Evolutionary conservation across 2,113 vertebrate species (phyloP), one percentile per base, ranked within the genome.

Genomic region (Zapus hudsonius): DNA sequence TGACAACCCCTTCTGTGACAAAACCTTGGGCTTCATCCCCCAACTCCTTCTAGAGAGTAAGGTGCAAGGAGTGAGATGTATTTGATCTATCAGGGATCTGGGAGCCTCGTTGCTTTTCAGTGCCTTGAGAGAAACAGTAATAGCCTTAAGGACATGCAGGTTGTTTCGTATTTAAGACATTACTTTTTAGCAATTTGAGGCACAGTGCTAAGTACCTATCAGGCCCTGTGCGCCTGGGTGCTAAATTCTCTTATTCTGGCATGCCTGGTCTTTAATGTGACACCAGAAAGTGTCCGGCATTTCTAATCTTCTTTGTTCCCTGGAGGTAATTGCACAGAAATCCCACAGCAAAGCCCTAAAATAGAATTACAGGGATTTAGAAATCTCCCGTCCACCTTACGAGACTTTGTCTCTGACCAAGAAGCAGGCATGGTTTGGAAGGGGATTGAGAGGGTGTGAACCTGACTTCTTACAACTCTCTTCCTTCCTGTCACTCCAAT

Each of bases 361-460:
- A 97, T 95, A 83, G 94, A 97, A 97, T 97, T 96, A 97, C 76
- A 95, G 89, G 94, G 89, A 94, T 95, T 97, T 97, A 96, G 20
- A 93, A 86, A 94, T 94, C 81, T 97, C 92, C 89, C 92, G 84
- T 94, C 97, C 89, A 97, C 92, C 96, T 95, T 25, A 25, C 80
- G 13, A 89, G 40, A 0, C 91, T 95, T 96, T 82, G 89, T 86
- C 91, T 95, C 94, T 96, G 96, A 87, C 61, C 95, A 83, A 92
- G 90, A 92, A 36, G 73, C 92, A 94, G 75, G 36, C 1, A 2
- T 64, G 31, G 25, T 81, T 81, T 78, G 69, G 29, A 16, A 20
- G 22, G 31, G 27, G 40, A 1, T 1, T 12, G 44, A 36, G 42
- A 29, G 27, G 31, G 27, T 52, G n/a, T 1, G 36, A 57, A 59